Conservation (phyloP, 2,888 invertebrate species). For the Chorisops tibialis region DNA sequence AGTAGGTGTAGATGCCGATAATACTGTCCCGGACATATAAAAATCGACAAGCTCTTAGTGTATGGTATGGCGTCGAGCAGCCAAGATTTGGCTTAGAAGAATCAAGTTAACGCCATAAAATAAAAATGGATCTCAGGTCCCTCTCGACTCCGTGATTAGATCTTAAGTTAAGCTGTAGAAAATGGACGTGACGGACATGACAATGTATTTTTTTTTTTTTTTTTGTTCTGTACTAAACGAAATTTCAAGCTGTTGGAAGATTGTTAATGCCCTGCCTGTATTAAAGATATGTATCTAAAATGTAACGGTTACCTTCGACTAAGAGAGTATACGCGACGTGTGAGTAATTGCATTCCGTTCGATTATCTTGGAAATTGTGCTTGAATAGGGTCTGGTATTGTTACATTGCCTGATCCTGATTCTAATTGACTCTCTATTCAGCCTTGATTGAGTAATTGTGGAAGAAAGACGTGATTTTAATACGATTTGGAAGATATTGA, state of each 20-base stretch:
- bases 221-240: constrained; percentile 17
- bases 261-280: constrained; percentile 18
- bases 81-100: neutral
- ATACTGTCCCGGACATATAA: constrained; percentile 16
- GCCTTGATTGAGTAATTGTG: constrained; percentile 17
- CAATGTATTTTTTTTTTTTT: constrained; percentile 23
- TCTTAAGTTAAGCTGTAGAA: constrained; percentile 32
- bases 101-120: constrained; percentile 13
- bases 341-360: constrained; percentile 22
- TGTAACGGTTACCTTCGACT: neutral
- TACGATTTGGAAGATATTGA: neutral
- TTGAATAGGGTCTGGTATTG: no score
- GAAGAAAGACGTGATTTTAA: constrained; percentile 15
- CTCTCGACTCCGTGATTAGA: constrained; percentile 31
- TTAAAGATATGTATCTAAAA: neutral
- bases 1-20: constrained; percentile 12
- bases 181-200: constrained; percentile 31
- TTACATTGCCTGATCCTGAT: no score
- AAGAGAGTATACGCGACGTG: neutral
- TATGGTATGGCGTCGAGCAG: neutral
- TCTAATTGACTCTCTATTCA: constrained; percentile 19
- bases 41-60: constrained; percentile 17
- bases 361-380: constrained; percentile 19
- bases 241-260: constrained; percentile 16
- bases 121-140: constrained; percentile 34